phyloP scores from a whole-genome alignment of 2,113 vertebrate species.

The Athene noctua region DNA sequence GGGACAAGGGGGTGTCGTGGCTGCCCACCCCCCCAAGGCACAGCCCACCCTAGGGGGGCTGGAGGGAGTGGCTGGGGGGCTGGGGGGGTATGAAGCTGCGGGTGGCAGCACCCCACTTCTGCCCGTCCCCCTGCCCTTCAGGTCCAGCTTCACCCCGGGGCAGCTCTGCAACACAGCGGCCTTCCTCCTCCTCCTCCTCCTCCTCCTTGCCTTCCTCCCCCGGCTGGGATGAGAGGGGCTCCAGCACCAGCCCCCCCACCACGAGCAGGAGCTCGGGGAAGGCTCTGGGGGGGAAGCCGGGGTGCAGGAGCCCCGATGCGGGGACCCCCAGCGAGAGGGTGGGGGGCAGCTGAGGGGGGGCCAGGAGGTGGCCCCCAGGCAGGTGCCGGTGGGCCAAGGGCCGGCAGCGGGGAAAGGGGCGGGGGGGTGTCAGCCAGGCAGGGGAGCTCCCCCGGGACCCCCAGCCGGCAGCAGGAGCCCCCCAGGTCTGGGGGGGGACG shows the following conservation, averaged over 20 bases:
- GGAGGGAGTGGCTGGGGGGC: background rate
- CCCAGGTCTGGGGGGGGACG: background rate
- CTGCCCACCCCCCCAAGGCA: background rate
- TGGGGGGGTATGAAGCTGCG: background rate
- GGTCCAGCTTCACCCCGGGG: background rate
- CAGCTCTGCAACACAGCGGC: background rate
- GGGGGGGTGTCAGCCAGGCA: background rate
- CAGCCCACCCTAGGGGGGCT: background rate
- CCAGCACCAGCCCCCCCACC: background rate
- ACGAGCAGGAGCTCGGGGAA: background rate
- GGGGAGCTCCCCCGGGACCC: background rate
- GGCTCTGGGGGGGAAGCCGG: background rate
- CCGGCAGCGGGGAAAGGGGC: background rate
- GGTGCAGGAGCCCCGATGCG: background rate
- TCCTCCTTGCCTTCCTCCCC: background rate
- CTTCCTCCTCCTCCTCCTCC: background rate
- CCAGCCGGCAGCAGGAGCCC: background rate
- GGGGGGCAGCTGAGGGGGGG: background rate
- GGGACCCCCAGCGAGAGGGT: background rate
- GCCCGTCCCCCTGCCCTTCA: background rate
- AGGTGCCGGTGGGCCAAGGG: background rate
- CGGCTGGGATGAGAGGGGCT: accelerated
- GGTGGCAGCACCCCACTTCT: background rate
- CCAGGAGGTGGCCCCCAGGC: background rate
- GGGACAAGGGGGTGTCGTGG: background rate